These are phyloP conservation scores for Helobdella robusta DNA, from an alignment of 2,888 invertebrate genomes.

Conservation along the genomic window DNA sequence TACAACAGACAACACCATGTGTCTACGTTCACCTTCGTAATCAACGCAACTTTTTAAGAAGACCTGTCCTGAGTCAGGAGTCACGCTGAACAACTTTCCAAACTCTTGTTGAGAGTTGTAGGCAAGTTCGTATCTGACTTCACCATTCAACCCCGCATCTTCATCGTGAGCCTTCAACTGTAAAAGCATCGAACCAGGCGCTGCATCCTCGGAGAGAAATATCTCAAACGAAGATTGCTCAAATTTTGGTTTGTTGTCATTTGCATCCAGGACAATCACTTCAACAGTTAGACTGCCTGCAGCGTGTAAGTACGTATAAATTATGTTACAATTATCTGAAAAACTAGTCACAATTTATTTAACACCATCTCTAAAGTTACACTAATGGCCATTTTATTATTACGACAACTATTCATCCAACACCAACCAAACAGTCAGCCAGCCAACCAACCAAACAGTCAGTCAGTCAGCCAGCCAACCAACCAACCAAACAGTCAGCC, in stretches of 20 bases:
- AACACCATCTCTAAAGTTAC: too few relatives aligned
- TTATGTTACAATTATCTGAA: too few relatives aligned
- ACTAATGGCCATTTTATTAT: too few relatives aligned
- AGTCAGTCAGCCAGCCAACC: too few relatives aligned
- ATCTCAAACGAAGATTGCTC: slow-evolving; percentile 24
- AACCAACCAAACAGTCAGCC: slow-evolving; percentile 5
- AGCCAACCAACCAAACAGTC: too few relatives aligned
- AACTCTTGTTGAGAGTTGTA: slow-evolving; percentile 22
- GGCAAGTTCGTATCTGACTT: slow-evolving; percentile 31
- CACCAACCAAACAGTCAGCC: too few relatives aligned
- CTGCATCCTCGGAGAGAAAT: slow-evolving; percentile 28
- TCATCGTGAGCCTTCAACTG: slow-evolving; percentile 31
- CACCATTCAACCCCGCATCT: slow-evolving; percentile 32
- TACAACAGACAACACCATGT: slow-evolving; percentile 26
- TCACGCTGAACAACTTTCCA: slow-evolving; percentile 29
- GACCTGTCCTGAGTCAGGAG: slow-evolving; percentile 21
- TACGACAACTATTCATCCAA: too few relatives aligned
- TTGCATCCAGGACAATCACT: slow-evolving; percentile 29
- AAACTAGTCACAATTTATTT: too few relatives aligned
- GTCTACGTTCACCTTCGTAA: background rate
- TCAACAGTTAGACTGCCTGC: slow-evolving; percentile 25
- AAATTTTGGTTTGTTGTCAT: slow-evolving; percentile 33
- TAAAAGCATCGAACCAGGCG: slow-evolving; percentile 22
- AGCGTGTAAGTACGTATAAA: too few relatives aligned
- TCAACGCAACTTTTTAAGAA: background rate